Percentiles rank a stretch among this genome's conserved stretches.
phyloP scores from a whole-genome alignment of 2,113 vertebrate species.

The Peromyscus maniculatus region DNA sequence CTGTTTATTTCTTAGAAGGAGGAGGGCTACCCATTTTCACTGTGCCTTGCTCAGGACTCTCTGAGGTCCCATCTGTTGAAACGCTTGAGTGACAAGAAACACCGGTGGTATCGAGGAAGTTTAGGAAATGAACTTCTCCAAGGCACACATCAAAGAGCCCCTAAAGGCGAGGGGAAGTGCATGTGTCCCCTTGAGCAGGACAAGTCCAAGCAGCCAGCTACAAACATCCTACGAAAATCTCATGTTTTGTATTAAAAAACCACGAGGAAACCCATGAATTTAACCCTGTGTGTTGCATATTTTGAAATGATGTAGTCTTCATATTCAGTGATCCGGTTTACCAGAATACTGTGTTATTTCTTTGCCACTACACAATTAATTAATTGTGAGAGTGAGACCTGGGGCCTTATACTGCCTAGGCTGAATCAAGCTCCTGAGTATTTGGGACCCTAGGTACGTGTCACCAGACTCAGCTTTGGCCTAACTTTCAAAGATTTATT shows the following conservation, averaged over 20 bases:
- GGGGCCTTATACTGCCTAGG: not conserved
- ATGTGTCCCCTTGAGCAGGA: not conserved
- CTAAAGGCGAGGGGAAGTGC: not conserved
- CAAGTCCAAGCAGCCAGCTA: not conserved
- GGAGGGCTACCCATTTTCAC: not conserved
- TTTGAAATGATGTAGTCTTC: not conserved
- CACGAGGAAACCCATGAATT: not conserved
- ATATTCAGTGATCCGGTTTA: not conserved
- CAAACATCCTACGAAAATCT: conserved; percentile 22
- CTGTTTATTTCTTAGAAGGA: not conserved
- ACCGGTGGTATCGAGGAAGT: not conserved
- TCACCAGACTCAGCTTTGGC: not conserved
- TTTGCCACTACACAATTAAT: not conserved
- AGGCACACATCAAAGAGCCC: not conserved
- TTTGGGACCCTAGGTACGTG: not conserved
- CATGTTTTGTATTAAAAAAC: not conserved
- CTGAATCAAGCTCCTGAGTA: not conserved
- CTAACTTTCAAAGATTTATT: not conserved
- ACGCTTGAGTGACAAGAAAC: not conserved
- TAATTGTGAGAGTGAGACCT: not conserved
- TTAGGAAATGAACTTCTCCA: conserved; percentile 40
- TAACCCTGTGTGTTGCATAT: not conserved
- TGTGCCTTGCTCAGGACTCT: not conserved
- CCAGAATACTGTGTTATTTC: not conserved
- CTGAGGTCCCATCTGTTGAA: not conserved